These are phyloP conservation scores for Tupiocoris notatus DNA, from an alignment of 2,888 invertebrate genomes.

Conservation along the genomic window DNA sequence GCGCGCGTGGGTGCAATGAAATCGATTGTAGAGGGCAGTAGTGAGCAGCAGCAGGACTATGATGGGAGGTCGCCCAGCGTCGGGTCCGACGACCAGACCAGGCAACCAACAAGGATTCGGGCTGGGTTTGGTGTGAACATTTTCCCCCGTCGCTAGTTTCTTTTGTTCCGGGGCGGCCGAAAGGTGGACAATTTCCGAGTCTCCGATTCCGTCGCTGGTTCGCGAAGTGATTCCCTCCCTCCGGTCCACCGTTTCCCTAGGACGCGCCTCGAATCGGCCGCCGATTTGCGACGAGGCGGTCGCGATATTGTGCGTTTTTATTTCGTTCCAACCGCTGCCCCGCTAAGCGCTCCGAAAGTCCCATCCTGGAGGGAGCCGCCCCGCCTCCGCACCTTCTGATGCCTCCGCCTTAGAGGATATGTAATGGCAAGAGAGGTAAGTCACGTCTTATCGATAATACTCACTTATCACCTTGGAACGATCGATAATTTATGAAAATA, in stretches of 20 bases:
- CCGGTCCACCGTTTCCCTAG: too few relatives aligned
- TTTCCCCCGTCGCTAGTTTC: neutral
- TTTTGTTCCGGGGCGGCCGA: constrained; percentile 3
- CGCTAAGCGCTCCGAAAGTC: neutral
- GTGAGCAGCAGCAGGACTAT: constrained; percentile 20
- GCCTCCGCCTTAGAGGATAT: constrained; percentile 50
- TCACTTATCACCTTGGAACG: too few relatives aligned
- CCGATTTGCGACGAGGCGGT: neutral
- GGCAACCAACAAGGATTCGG: constrained; percentile 34
- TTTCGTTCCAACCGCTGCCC: too few relatives aligned
- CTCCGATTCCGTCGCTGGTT: neutral
- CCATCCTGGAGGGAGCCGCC: constrained; percentile 38
- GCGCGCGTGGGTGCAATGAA: constrained; percentile 43
- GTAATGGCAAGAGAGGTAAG: constrained; percentile 60
- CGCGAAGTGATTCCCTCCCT: neutral
- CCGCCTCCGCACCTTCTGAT: constrained; percentile 43
- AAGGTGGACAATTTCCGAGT: neutral
- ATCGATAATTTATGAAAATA: too few relatives aligned
- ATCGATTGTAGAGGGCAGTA: constrained; percentile 44
- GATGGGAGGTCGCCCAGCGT: constrained; percentile 43
- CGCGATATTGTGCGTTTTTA: neutral
- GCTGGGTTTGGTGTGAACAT: constrained; percentile 28
- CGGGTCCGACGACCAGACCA: constrained; percentile 38
- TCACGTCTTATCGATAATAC: too few relatives aligned
- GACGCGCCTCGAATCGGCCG: too few relatives aligned